A percentile compares a stretch with the other conserved stretches of the same genome.
Conservation (phyloP, 2,113 vertebrate genomes). For the Pteruthius melanotis region DNA sequence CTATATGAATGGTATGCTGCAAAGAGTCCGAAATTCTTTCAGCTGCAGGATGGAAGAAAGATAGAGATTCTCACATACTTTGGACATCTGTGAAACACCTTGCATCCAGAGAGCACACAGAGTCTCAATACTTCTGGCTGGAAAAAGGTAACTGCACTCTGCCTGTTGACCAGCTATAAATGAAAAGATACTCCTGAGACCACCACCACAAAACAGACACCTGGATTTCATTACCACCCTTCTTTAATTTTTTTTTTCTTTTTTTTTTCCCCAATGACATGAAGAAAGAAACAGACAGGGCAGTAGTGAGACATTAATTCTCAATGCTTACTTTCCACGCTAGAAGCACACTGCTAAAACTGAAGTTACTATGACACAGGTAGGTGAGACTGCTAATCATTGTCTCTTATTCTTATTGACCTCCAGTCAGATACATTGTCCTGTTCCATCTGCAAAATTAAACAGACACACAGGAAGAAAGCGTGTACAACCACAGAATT, state of each 20-base stretch:
- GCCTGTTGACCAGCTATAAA: background rate
- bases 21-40: background rate
- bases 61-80: background rate
- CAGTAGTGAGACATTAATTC: background rate
- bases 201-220: background rate
- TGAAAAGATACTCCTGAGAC: background rate
- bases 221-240: background rate
- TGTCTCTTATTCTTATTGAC: background rate
- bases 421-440: background rate
- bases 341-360: background rate
- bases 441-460: background rate
- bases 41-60: background rate
- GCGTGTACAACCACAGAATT: background rate
- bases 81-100: background rate
- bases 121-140: background rate
- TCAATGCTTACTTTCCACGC: background rate
- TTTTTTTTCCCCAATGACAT: background rate
- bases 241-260: background rate
- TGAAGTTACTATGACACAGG: background rate
- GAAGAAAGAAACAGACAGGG: background rate
- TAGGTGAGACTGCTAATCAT: background rate
- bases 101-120: rapidly evolving
- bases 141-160: background rate
- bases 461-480: background rate
- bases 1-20: background rate